A percentile compares a stretch with the other conserved stretches of the same genome.
These are phyloP conservation scores for Dasypus novemcinctus DNA, from an alignment of 2,113 vertebrate species.

Conservation along the genomic window DNA sequence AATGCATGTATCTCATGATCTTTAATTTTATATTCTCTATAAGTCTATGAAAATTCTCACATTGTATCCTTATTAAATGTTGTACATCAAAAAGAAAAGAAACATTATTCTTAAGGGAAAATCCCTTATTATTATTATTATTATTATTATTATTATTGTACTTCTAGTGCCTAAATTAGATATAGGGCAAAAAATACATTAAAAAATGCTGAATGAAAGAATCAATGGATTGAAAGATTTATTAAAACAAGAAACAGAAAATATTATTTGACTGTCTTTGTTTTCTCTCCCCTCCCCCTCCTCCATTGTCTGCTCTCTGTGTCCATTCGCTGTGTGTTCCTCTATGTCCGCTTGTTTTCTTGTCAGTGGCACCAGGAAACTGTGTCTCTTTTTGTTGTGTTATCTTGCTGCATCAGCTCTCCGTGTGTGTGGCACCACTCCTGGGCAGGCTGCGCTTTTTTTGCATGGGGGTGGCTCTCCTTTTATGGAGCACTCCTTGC, in stretches of 20 bases:
- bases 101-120: neutral
- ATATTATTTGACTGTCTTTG: neutral
- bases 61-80: neutral
- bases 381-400: too few relatives aligned
- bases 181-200: neutral
- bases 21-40: neutral
- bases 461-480: too few relatives aligned
- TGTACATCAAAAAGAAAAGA: neutral
- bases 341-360: too few relatives aligned
- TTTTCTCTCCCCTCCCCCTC: too few relatives aligned
- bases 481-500: too few relatives aligned
- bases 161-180: neutral
- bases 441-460: too few relatives aligned
- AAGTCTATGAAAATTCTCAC: neutral
- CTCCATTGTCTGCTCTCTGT: too few relatives aligned
- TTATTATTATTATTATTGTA: neutral
- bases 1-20: neutral
- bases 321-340: too few relatives aligned
- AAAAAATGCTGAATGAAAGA: neutral
- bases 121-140: neutral
- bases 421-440: too few relatives aligned
- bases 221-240: neutral
- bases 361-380: too few relatives aligned
- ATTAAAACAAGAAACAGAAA: neutral
- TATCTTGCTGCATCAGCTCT: too few relatives aligned